A percentile compares a stretch with the other conserved stretches of the same genome.
Conservation (phyloP, 2,113 vertebrate genomes). For the Orthonyx spaldingii region DNA sequence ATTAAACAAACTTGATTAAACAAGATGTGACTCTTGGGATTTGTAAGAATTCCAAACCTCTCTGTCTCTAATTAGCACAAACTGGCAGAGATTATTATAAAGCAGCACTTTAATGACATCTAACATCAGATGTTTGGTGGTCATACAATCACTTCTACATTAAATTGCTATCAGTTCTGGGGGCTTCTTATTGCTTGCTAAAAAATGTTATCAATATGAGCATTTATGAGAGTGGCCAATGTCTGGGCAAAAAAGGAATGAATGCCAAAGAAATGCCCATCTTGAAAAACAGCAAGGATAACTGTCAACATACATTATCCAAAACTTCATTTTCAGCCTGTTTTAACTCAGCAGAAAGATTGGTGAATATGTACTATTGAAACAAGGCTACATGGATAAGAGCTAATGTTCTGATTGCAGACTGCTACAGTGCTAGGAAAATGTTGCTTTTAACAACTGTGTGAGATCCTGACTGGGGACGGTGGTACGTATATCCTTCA, state of each 20-base stretch:
- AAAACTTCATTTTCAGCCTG: constrained; percentile 44
- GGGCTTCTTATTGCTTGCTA: constrained; percentile 62
- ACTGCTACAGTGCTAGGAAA: constrained; percentile 47
- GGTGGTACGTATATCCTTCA: background rate
- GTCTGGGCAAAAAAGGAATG: constrained; percentile 71
- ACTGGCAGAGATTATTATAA: constrained; percentile 79
- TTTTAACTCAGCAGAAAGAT: constrained; percentile 38
- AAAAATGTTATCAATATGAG: constrained; percentile 63
- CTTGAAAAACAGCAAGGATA: constrained; percentile 64
- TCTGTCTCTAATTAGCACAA: constrained; percentile 81
- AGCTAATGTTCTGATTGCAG: constrained; percentile 45
- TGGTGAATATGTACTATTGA: background rate
- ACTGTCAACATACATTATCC: constrained; percentile 18
- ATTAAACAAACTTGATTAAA: constrained; percentile 74
- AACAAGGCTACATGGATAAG: constrained; percentile 5
- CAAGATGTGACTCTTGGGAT: constrained; percentile 72
- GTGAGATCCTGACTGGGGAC: background rate
- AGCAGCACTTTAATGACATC: constrained; percentile 95
- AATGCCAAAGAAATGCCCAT: constrained; percentile 90
- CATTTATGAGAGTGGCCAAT: constrained; percentile 69
- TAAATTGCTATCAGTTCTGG: constrained; percentile 57
- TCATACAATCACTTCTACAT: constrained; percentile 74
- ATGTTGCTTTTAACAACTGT: background rate
- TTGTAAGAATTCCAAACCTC: constrained; percentile 71
- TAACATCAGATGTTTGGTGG: constrained; percentile 79